Percentiles rank a stretch among this genome's conserved stretches.
Conservation (phyloP, 1,140 invertebrate species). For the Cydia strobilella region DNA sequence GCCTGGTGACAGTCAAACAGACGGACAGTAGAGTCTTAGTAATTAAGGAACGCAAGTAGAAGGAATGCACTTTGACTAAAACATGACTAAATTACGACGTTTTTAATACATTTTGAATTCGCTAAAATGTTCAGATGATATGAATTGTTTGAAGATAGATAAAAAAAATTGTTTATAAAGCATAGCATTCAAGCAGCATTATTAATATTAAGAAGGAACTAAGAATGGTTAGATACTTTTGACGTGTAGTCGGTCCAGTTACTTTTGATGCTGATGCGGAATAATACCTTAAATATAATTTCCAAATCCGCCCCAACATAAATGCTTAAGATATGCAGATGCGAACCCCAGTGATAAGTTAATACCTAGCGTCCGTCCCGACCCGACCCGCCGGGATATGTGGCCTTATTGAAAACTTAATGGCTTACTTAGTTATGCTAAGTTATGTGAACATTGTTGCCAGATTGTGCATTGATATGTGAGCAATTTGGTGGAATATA, state of each 20-base stretch:
- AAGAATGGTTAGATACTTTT: too few species aligned
- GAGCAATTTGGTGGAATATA: background rate
- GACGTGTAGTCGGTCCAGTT: background rate
- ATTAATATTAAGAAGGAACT: too few species aligned
- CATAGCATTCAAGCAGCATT: too few species aligned
- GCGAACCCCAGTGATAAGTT: conserved; percentile 71
- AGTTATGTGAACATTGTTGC: conserved; percentile 47
- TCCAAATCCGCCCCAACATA: conserved; percentile 57
- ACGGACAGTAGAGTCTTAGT: too few species aligned
- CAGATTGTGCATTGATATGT: conserved; percentile 7
- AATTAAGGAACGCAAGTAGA: too few species aligned
- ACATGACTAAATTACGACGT: too few species aligned
- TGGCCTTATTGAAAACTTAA: conserved; percentile 73
- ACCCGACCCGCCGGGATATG: conserved; percentile 63
- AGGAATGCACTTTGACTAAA: too few species aligned
- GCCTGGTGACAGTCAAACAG: too few species aligned
- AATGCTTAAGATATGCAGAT: conserved; percentile 76
- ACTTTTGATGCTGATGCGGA: background rate
- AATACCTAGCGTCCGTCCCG: conserved; percentile 71
- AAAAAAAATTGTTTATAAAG: too few species aligned
- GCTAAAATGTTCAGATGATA: too few species aligned
- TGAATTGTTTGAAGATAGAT: too few species aligned
- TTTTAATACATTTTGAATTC: too few species aligned
- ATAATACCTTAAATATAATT: background rate
- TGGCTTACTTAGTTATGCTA: conserved; percentile 49